These are phyloP conservation scores for Myiothlypis coronata DNA, from an alignment of 2,797 vertebrate genomes.

Conservation along the genomic window DNA sequence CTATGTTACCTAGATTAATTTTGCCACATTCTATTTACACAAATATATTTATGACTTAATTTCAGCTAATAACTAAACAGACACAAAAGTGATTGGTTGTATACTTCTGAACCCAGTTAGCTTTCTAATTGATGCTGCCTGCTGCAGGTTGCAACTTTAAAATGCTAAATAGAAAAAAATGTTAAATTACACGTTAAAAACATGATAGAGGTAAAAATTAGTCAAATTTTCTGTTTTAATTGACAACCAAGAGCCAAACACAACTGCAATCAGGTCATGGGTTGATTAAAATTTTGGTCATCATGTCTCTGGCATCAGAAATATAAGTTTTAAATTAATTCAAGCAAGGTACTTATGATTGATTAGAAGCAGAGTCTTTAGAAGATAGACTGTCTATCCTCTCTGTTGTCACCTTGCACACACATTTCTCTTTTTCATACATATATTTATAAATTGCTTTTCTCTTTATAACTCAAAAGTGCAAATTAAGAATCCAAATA, in stretches of 20 bases:
- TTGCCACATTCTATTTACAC: not conserved
- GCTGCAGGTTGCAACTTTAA: not conserved
- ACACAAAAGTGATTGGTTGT: not conserved
- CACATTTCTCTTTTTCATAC: not conserved
- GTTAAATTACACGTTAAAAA: not conserved
- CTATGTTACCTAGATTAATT: not conserved
- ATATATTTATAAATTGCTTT: not conserved
- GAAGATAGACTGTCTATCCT: not conserved
- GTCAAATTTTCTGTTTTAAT: not conserved
- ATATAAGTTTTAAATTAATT: not conserved
- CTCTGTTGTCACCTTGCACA: not conserved
- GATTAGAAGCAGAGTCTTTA: not conserved
- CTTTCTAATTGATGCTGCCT: not conserved
- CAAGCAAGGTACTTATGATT: rapidly evolving
- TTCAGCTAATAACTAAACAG: not conserved
- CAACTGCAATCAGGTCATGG: not conserved
- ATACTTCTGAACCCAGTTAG: not conserved
- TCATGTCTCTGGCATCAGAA: not conserved
- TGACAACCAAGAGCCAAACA: not conserved
- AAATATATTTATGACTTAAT: not conserved
- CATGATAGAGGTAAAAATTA: not conserved
- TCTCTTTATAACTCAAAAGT: not conserved
- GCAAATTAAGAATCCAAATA: not conserved
- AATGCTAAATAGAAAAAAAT: not conserved
- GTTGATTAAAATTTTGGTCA: not conserved